Base-by-base conservation (phyloP, 2,888 invertebrate species). In the Mythimna loreyi region DNA sequence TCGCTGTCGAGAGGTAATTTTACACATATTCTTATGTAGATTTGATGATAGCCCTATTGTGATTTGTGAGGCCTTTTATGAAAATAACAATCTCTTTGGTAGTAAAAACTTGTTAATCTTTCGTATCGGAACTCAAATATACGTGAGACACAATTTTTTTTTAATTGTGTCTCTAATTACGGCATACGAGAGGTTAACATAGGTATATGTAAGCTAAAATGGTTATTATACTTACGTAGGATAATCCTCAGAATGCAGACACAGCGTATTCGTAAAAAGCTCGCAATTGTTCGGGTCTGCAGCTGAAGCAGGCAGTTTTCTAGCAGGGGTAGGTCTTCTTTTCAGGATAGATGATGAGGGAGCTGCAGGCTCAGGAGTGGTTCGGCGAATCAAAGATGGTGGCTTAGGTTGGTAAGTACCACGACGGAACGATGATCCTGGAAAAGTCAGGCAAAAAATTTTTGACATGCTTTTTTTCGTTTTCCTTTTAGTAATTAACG, bases 151-250 rank as follows among this genome's bases (percentile, higher is more conserved):
- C n/a, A n/a, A n/a, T n/a, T n/a, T n/a, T n/a, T n/a, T n/a, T n/a
- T n/a, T n/a, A n/a, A n/a, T n/a, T n/a, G n/a, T n/a, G n/a, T n/a
- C n/a, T n/a, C n/a, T n/a, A n/a, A n/a, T n/a, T n/a, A n/a, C n/a
- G n/a, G n/a, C n/a, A n/a, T n/a, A n/a, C n/a, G n/a, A n/a, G n/a
- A n/a, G n/a, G n/a, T n/a, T n/a, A n/a, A n/a, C n/a, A n/a, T n/a
- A n/a, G n/a, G n/a, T n/a, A n/a, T n/a, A n/a, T n/a, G n/a, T n/a
- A n/a, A n/a, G n/a, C n/a, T n/a, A n/a, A n/a, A n/a, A n/a, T n/a
- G n/a, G n/a, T n/a, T n/a, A n/a, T n/a, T n/a, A 3, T 21, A 52
- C 97, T 97, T 93, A 98, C 98, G 97, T 97, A 36, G 98, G 98
- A 92, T 98, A 98, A 88, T 98, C 97, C 13, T 96, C 96, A 28